phyloP scores from a whole-genome alignment of 2,797 vertebrate species.

The Sebastiscus tertius region DNA sequence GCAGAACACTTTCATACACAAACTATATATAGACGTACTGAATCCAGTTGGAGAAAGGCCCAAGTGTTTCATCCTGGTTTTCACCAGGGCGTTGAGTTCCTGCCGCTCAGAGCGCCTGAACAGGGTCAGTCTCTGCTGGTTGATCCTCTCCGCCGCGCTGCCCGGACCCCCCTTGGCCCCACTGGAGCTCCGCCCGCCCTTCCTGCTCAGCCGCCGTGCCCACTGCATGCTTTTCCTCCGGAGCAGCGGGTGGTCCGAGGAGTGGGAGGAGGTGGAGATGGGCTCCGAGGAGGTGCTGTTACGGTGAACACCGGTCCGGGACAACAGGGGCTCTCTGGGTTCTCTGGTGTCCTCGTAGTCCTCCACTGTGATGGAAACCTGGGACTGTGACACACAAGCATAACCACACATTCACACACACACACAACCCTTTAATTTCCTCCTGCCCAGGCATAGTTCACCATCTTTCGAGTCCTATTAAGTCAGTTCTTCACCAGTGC shows the following conservation, averaged over 20 bases:
- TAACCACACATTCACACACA: background rate
- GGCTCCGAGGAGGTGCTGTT: slow-evolving; percentile 87
- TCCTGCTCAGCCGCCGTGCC: slow-evolving; percentile 86
- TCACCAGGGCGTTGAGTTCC: slow-evolving; percentile 87
- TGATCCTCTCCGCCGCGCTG: slow-evolving; percentile 86
- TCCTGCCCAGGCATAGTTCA: no score
- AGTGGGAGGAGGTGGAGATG: slow-evolving; percentile 81
- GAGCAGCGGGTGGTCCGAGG: slow-evolving; percentile 85
- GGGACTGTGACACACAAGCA: slow-evolving; percentile 76
- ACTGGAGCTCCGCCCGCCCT: slow-evolving; percentile 80
- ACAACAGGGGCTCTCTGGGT: slow-evolving; percentile 83
- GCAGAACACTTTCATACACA: background rate
- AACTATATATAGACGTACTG: slow-evolving; percentile 75
- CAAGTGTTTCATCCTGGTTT: slow-evolving; percentile 88
- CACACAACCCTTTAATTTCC: background rate
- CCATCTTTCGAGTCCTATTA: no score
- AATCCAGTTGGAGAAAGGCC: slow-evolving; percentile 87
- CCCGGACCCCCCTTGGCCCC: slow-evolving; percentile 82
- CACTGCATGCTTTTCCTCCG: slow-evolving; percentile 91
- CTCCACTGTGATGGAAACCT: slow-evolving; percentile 88
- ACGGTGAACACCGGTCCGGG: slow-evolving; percentile 79
- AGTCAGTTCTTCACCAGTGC: background rate
- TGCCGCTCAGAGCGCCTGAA: slow-evolving; percentile 88
- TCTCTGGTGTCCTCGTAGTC: slow-evolving; percentile 88
- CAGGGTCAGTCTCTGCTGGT: slow-evolving; percentile 86